Conservation (phyloP, 2,888 invertebrate genomes). For the Sarcophaga rosellei region DNA sequence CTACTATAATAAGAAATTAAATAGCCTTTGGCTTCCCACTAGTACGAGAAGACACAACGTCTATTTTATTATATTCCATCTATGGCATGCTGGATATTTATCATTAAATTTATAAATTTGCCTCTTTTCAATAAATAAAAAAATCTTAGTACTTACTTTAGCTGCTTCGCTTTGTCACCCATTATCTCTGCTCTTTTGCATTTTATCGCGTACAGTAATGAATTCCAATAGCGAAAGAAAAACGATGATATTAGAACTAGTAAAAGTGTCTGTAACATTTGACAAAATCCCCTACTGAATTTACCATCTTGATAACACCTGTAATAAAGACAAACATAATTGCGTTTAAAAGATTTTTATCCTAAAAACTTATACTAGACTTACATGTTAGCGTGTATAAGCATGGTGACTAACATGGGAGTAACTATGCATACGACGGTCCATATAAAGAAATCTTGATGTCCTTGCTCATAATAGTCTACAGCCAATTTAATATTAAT, state of each 20-base stretch:
- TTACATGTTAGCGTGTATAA: constrained; percentile 76
- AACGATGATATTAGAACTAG: constrained; percentile 74
- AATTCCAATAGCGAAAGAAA: constrained; percentile 75
- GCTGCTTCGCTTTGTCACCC: constrained; percentile 71
- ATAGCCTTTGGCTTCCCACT: no score
- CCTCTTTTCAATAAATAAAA: no score
- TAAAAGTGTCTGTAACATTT: constrained; percentile 70
- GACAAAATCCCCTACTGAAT: constrained; percentile 67
- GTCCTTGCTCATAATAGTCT: constrained; percentile 72
- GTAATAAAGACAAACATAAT: neutral
- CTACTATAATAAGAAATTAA: no score
- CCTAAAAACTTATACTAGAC: constrained; percentile 43
- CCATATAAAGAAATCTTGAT: constrained; percentile 75
- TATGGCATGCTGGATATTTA: no score
- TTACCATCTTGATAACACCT: constrained; percentile 75
- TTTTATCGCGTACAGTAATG: constrained; percentile 72
- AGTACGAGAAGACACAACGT: no score
- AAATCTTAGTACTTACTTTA: constrained; percentile 69
- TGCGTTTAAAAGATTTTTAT: neutral
- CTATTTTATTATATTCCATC: no score
- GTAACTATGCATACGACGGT: constrained; percentile 74
- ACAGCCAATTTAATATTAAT: constrained; percentile 74
- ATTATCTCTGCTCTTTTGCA: constrained; percentile 73
- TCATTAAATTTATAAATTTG: no score
- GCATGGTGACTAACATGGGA: constrained; percentile 75